Evolutionary conservation across 2,888 invertebrate species (phyloP), one percentile per base, ranked within the genome.

Genomic region (Smittia aterrima): DNA sequence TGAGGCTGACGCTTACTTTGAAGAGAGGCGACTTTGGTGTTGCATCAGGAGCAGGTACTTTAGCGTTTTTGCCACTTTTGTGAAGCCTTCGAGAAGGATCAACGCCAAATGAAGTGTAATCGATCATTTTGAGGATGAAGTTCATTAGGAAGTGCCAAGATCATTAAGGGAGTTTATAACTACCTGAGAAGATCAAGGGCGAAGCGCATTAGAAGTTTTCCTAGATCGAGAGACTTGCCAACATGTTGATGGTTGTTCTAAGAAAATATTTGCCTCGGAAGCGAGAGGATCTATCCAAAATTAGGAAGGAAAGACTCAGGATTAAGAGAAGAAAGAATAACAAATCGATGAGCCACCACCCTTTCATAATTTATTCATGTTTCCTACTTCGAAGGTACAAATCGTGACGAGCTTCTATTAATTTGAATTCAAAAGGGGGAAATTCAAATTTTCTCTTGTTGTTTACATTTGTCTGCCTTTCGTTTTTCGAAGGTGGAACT

Each of bases 81-180:
- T 64, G n/a, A n/a, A n/a, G n/a, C n/a, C n/a, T n/a, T 24, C 4
- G 4, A 9, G 6, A 25, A 27, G 27, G 62, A 22, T 27, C 58
- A 40, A 11, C 7, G 18, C 22, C 7, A 58, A 58, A 58, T 6
- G 22, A 18, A 58, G 9, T 3, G 47, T 22, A 58, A 58, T 71
- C 40, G 54, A 72, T 72, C 62, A 72, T 40, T 40, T 20, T 25
- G n/a, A 70, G 54, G 70, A 54, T 58, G 32, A 18, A 38, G 9
- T 72, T 72, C 62, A 72, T 72, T 62, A 72, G 72, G 72, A 72
- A 72, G 72, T 72, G 72, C 72, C 62, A 72, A 72, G 72, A 72
- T 62, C 72, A 72, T 72, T 72, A 72, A 40, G 53, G 32, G 11
- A 13, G 54, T 25, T 53, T 54, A 41, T 68, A 1, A 70, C 40